phyloP scores from a whole-genome alignment of 2,888 invertebrate species.

The Thalpophila matura region DNA sequence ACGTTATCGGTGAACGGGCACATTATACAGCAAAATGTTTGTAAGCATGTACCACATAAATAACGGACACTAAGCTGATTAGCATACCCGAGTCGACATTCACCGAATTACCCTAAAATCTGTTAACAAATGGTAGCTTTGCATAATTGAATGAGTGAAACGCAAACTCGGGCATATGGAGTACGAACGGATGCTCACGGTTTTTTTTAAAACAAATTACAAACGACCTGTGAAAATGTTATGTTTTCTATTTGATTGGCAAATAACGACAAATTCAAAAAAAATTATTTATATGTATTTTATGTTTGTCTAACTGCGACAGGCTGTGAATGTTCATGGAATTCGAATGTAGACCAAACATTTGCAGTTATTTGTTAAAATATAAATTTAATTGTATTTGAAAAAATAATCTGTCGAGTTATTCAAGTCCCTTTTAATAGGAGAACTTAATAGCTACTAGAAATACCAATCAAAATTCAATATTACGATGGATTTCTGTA shows the following conservation, averaged over 20 bases:
- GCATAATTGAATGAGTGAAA: conserved; percentile 87
- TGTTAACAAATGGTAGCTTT: conserved; percentile 90
- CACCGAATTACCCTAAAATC: conserved; percentile 87
- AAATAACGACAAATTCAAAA: conserved; percentile 54
- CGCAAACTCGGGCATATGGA: conserved; percentile 82
- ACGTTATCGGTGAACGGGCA: conserved; percentile 81
- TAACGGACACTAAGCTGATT: conserved; percentile 88
- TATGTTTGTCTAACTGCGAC: conserved; percentile 55
- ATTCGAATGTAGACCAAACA: conserved; percentile 10
- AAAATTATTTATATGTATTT: conserved; percentile 50
- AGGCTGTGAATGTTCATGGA: conserved; percentile 22
- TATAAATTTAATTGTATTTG: neutral
- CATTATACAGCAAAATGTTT: conserved; percentile 80
- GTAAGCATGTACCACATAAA: conserved; percentile 86
- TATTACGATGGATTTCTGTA: neutral
- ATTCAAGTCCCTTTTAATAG: no score
- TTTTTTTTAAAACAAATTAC: conserved; percentile 68
- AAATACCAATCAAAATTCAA: neutral
- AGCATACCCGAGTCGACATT: conserved; percentile 87
- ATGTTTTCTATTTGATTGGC: conserved; percentile 52
- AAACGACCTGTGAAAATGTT: conserved; percentile 45
- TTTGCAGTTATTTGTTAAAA: conserved; percentile 18
- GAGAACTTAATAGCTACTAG: neutral
- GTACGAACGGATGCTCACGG: conserved; percentile 63
- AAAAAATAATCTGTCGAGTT: neutral